Evolutionary conservation across 2,113 vertebrate genomes (phyloP), one percentile per base, ranked within the genome.

Genomic region (Oreotrochilus melanogaster): DNA sequence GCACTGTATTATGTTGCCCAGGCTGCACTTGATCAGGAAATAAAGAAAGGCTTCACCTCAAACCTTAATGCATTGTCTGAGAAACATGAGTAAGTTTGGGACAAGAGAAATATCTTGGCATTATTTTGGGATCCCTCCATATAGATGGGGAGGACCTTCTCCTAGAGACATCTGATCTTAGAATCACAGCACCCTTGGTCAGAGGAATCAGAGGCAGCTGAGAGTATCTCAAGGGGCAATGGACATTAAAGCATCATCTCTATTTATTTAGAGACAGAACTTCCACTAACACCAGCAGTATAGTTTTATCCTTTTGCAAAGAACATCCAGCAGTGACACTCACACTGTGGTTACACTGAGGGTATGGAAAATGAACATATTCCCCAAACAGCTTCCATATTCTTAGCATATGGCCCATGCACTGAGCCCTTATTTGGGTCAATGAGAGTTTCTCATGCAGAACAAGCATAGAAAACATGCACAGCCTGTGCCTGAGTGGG

Each of bases 391-490:
- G 43, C 96, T 95, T 92, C 85, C 85, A 88, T 76, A 91, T 86
- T 95, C 81, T 80, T 71, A 96, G 78, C 78, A 96, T 91, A 87
- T 93, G 72, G 89, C 31, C 89, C 13, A 0, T 83, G 60, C 43
- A 30, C 43, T 53, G 75, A 92, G 86, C 43, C 64, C 72, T 91
- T 93, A 93, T 96, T 76, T 94, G 88, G 93, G 93, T 96, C 95
- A 95, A 76, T 92, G 89, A 94, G 85, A 97, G 33, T 74, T 94
- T 89, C 71, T 96, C 92, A 96, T 92, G 92, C 96, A 96, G 89
- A 97, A 96, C 18, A 5, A 92, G 69, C 64, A 84, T 42, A 80
- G 72, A 93, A 92, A 93, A 73, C 21, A 31, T 35, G 30, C 73
- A 93, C 78, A 94, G 92, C n/a, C 78, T 94, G 78, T 86, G 78